Evolutionary conservation across 1,140 invertebrate species (phyloP).

Genomic region (Idris sp.): DNA sequence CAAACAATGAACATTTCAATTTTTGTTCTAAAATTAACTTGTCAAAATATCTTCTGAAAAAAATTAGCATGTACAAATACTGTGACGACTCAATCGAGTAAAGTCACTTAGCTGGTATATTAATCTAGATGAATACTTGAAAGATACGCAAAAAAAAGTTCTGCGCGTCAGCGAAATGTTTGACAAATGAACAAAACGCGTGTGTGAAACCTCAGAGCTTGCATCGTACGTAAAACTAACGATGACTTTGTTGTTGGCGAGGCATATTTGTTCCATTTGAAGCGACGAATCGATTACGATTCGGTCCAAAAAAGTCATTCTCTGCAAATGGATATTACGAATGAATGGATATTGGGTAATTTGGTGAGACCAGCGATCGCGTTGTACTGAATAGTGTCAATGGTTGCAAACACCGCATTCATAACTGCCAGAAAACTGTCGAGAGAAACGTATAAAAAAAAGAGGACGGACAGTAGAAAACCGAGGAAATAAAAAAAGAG

Average conservation of each 20-base stretch:
- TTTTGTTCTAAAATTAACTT: too few relatives aligned
- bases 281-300: slow-evolving; percentile 55
- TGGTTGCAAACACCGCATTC: slow-evolving; percentile 54
- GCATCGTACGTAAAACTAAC: slow-evolving; percentile 36
- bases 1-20: too few relatives aligned
- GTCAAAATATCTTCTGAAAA: too few relatives aligned
- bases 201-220: slow-evolving; percentile 43
- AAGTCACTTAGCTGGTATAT: too few relatives aligned
- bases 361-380: slow-evolving; percentile 56
- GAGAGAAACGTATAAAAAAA: slow-evolving; percentile 15
- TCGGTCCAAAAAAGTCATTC: slow-evolving; percentile 44
- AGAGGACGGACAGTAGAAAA: slow-evolving; percentile 22
- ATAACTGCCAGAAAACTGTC: slow-evolving; percentile 60
- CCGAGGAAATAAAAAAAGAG: neutral
- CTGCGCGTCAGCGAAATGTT: slow-evolving; percentile 34
- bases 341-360: slow-evolving; percentile 59
- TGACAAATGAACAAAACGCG: slow-evolving; percentile 50
- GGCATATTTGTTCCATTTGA: slow-evolving; percentile 43
- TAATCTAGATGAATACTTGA: too few relatives aligned
- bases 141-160: too few relatives aligned
- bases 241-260: slow-evolving; percentile 51
- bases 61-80: too few relatives aligned
- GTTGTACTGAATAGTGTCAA: slow-evolving; percentile 55
- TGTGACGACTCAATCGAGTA: too few relatives aligned
- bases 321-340: slow-evolving; percentile 54